phyloP scores from a whole-genome alignment of 2,797 vertebrate species.

The Myioborus melanocephalus region DNA sequence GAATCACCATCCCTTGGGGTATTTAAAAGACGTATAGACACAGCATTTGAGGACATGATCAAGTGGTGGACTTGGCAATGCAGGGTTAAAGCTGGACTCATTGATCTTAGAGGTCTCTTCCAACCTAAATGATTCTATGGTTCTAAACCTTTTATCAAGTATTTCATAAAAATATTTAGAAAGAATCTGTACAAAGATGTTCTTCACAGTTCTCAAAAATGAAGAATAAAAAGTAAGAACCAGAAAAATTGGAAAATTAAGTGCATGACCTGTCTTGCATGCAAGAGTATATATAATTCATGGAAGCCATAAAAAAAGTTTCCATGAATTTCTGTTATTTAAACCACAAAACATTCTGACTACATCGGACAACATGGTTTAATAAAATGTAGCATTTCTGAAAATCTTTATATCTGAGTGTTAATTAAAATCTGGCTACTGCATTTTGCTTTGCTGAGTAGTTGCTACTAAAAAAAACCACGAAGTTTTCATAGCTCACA shows the following conservation, averaged over 20 bases:
- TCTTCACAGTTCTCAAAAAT: neutral
- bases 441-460: neutral
- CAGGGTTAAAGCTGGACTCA: fast-evolving
- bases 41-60: neutral
- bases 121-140: neutral
- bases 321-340: neutral
- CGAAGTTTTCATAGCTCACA: neutral
- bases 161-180: neutral
- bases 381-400: neutral
- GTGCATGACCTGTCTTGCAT: neutral
- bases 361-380: neutral
- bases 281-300: neutral
- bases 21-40: neutral
- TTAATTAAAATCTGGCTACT: neutral
- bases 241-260: neutral
- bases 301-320: neutral
- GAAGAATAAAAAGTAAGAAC: neutral
- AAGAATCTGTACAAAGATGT: neutral
- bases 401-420: neutral
- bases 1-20: neutral
- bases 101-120: neutral
- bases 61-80: neutral
- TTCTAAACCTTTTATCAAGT: neutral
- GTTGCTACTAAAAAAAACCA: neutral
- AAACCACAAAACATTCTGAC: neutral